Conservation (phyloP, 1,140 invertebrate species). For the Lasaia peninsularis region DNA sequence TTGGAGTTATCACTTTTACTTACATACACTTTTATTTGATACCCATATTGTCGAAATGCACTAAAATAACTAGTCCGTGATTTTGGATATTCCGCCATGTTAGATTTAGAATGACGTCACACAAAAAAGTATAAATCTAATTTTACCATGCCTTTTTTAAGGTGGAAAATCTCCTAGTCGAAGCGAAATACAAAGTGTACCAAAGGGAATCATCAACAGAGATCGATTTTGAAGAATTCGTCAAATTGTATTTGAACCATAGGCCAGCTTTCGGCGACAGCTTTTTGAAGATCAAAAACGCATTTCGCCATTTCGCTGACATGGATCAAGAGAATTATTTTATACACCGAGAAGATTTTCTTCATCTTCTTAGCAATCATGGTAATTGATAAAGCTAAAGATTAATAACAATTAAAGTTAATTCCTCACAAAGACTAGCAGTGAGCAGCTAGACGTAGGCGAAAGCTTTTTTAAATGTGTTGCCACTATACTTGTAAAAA, state of each 20-base stretch:
- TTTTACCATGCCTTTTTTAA: constrained; percentile 38
- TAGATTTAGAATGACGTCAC: too few species aligned
- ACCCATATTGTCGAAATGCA: too few species aligned
- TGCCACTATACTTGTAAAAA: too few species aligned
- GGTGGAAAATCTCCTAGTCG: constrained; percentile 83
- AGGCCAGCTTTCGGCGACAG: constrained; percentile 78
- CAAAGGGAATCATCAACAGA: constrained; percentile 74
- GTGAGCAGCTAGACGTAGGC: background rate
- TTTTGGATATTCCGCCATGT: too few species aligned
- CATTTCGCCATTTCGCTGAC: constrained; percentile 46
- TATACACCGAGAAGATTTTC: constrained; percentile 47
- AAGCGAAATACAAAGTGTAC: constrained; percentile 81
- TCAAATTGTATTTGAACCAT: constrained; percentile 86
- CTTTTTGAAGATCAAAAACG: constrained; percentile 37
- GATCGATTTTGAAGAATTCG: constrained; percentile 84
- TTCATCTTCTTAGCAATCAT: constrained; percentile 40
- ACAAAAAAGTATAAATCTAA: too few species aligned
- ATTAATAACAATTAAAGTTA: background rate
- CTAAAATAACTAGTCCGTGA: too few species aligned
- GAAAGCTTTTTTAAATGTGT: too few species aligned
- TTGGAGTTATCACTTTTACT: too few species aligned
- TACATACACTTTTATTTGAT: too few species aligned
- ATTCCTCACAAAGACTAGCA: background rate
- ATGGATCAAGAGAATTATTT: constrained; percentile 22
- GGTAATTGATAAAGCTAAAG: constrained; percentile 30